Evolutionary conservation across 2,888 invertebrate genomes (phyloP).

Genomic region (Malachius bipustulatus): DNA sequence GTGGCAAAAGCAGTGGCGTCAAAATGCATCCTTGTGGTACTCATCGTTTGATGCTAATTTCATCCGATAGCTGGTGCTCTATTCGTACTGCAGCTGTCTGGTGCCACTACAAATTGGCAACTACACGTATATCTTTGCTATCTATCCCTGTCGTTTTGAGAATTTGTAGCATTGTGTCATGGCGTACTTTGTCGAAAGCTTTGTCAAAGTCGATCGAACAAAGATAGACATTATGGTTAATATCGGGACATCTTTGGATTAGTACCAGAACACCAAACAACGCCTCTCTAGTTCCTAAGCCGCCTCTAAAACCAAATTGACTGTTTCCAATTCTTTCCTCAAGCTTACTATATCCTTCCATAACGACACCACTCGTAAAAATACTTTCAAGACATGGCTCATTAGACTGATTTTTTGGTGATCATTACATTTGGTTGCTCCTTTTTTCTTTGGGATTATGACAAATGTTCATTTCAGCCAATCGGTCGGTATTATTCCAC

Average conservation of each 20-base stretch:
- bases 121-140: constrained; percentile 6
- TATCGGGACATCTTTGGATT: constrained; percentile 11
- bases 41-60: background rate
- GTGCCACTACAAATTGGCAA: constrained; percentile 9
- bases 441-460: constrained; percentile 12
- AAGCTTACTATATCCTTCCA: no score
- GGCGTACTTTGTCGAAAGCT: constrained; percentile 14
- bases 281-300: constrained; percentile 14
- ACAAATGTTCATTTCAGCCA: constrained; percentile 14
- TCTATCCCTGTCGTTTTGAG: constrained; percentile 10
- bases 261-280: constrained; percentile 10
- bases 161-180: constrained; percentile 11
- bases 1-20: background rate
- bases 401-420: constrained; percentile 13
- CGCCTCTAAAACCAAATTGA: constrained; percentile 14
- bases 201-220: constrained; percentile 13
- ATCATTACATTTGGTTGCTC: constrained; percentile 13
- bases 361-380: constrained; percentile 11
- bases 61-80: background rate
- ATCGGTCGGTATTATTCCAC: constrained; percentile 10
- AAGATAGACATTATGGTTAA: constrained; percentile 10
- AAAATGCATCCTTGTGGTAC: background rate
- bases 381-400: constrained; percentile 13
- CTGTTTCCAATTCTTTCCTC: constrained; percentile 10
- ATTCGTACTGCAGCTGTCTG: constrained; percentile 1